Percentiles rank a stretch among this genome's conserved stretches.
Conservation (phyloP, 2,797 vertebrate species). For the Rhyacichthys aspro region DNA sequence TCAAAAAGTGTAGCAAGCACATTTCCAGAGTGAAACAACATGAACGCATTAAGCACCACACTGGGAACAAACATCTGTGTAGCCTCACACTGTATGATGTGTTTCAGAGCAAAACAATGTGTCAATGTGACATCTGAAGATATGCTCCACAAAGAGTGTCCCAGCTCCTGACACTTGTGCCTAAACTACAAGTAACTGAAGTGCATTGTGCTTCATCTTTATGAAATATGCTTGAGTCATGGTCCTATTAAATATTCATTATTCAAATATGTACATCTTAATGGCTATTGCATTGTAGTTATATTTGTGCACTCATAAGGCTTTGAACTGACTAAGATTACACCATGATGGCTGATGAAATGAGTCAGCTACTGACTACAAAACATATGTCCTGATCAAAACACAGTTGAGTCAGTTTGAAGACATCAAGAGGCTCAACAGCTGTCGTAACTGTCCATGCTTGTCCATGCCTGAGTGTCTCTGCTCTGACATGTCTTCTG, state of each 20-base stretch:
- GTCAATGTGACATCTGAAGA: constrained; percentile 8
- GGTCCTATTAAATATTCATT: too few relatives aligned
- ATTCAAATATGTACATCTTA: too few relatives aligned
- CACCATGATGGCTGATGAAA: constrained; percentile 1
- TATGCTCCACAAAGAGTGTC: constrained; percentile 7
- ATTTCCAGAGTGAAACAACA: constrained; percentile 3
- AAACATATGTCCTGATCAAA: constrained; percentile 3
- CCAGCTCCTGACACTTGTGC: too few relatives aligned
- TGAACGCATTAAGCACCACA: neutral
- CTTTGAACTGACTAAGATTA: neutral
- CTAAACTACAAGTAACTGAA: too few relatives aligned
- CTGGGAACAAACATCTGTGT: constrained; percentile 1
- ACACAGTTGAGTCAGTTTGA: constrained; percentile 1
- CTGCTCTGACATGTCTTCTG: neutral
- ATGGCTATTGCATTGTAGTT: too few relatives aligned
- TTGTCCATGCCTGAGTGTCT: neutral
- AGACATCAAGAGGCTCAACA: constrained; percentile 1
- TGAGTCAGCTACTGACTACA: neutral
- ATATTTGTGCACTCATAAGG: neutral
- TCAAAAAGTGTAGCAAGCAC: constrained; percentile 3
- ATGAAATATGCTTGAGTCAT: too few relatives aligned
- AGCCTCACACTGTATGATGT: neutral
- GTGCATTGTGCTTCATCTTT: too few relatives aligned
- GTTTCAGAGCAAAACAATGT: neutral
- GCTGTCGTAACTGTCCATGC: neutral